These are phyloP conservation scores for Agriopis leucophaearia DNA, from an alignment of 2,888 invertebrate species.

Conservation along the genomic window DNA sequence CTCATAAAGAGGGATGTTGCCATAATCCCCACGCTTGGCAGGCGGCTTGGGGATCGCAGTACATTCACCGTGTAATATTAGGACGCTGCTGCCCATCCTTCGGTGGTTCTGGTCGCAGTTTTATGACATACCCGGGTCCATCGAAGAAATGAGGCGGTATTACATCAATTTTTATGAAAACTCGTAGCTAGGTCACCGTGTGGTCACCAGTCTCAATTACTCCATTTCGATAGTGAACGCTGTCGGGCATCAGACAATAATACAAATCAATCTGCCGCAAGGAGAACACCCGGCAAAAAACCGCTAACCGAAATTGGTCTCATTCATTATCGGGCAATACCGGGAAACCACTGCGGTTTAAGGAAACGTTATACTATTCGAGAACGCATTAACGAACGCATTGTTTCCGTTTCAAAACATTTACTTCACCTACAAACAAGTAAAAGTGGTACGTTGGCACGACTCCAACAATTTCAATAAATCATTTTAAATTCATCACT, in stretches of 20 bases:
- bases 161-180: constrained; percentile 13
- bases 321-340: constrained; percentile 65
- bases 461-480: constrained; percentile 35
- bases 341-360: constrained; percentile 71
- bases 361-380: constrained; percentile 58
- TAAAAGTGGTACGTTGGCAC: constrained; percentile 37
- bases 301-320: constrained; percentile 78
- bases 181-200: constrained; percentile 49
- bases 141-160: constrained; percentile 8
- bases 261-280: constrained; percentile 76
- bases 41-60: too few species aligned
- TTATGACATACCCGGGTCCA: too few species aligned
- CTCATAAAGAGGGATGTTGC: too few species aligned
- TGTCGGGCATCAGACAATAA: constrained; percentile 68
- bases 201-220: constrained; percentile 67
- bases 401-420: constrained; percentile 32
- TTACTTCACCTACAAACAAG: constrained; percentile 37
- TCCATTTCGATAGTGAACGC: constrained; percentile 70
- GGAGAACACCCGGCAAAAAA: constrained; percentile 74
- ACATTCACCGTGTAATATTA: too few species aligned
- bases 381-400: constrained; percentile 28
- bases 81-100: too few species aligned
- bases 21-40: too few species aligned
- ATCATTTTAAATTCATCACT: constrained; percentile 38
- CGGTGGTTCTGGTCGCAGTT: too few species aligned